Percentiles rank a stretch among this genome's conserved stretches.
These are phyloP conservation scores for Dryobota labecula DNA, from an alignment of 2,888 invertebrate genomes.

Conservation along the genomic window DNA sequence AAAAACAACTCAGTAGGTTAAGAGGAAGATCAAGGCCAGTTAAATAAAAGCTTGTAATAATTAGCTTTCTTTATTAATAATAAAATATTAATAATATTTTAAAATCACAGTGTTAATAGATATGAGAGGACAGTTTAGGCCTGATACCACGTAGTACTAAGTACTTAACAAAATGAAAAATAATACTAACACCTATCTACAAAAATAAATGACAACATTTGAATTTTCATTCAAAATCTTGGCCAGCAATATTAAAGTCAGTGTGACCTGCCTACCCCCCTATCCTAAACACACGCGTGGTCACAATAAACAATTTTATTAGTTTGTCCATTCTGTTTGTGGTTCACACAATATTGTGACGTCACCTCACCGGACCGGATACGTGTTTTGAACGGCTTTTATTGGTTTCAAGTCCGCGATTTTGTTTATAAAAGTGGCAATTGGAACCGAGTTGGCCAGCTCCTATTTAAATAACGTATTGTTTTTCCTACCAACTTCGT, in stretches of 20 bases:
- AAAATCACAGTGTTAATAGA: too few species aligned
- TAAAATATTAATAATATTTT: too few species aligned
- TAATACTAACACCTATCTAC: too few species aligned
- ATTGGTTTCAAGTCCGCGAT: slow-evolving; percentile 15
- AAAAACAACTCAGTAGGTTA: too few species aligned
- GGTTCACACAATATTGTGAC: slow-evolving; percentile 19
- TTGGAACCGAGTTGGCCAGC: neutral
- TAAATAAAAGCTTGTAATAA: too few species aligned
- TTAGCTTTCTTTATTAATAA: too few species aligned
- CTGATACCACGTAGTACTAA: too few species aligned
- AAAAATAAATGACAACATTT: neutral
- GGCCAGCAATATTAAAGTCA: neutral
- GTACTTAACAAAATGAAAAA: too few species aligned
- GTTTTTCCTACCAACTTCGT: neutral
- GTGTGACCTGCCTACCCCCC: neutral
- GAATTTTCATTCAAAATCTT: neutral
- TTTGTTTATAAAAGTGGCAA: neutral
- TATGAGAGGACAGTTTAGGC: too few species aligned
- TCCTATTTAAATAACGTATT: neutral
- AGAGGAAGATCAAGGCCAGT: too few species aligned
- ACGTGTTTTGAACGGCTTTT: neutral
- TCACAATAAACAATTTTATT: slow-evolving; percentile 36
- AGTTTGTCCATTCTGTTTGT: slow-evolving; percentile 35
- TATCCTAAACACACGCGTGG: slow-evolving; percentile 21
- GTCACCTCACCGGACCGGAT: neutral